Evolutionary conservation across 2,888 invertebrate genomes (phyloP).

Genomic region (Octonoba sinensis): DNA sequence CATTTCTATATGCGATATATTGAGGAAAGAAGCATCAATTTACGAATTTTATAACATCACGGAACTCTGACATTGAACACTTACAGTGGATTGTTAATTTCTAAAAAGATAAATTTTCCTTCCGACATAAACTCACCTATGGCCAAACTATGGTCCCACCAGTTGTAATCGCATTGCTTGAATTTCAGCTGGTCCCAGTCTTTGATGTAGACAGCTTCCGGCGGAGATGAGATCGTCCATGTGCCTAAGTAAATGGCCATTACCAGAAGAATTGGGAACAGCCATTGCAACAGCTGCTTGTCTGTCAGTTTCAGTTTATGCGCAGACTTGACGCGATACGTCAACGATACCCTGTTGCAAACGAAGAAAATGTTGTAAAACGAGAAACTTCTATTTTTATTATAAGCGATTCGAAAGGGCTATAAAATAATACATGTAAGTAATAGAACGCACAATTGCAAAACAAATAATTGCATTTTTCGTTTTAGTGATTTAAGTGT

Average conservation of each 20-base stretch:
- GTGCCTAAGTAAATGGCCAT: slow-evolving; percentile 89
- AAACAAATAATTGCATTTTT: no score
- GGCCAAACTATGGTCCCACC: slow-evolving; percentile 95
- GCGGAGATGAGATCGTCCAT: slow-evolving; percentile 91
- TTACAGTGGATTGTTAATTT: no score
- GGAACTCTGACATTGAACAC: no score
- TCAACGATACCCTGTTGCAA: slow-evolving; percentile 84
- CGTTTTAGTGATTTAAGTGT: no score
- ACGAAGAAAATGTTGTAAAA: slow-evolving; percentile 2
- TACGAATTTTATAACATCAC: no score
- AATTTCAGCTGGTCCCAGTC: slow-evolving; percentile 80
- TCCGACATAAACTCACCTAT: slow-evolving; percentile 76
- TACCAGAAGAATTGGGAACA: slow-evolving; percentile 90
- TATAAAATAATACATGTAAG: no score
- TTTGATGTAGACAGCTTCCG: slow-evolving; percentile 75
- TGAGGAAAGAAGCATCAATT: no score
- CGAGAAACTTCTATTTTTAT: no score
- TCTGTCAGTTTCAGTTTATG: slow-evolving; percentile 93
- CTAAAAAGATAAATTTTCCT: no score
- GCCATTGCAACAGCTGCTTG: slow-evolving; percentile 91
- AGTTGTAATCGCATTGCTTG: slow-evolving; percentile 90
- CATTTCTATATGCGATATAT: no score
- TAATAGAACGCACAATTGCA: no score
- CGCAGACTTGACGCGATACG: slow-evolving; percentile 92
- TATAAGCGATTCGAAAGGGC: no score